Conservation (phyloP, 2,113 vertebrate species). For the human region GRCh38 chr13:88288501-88289000, state of each 20-base stretch:
- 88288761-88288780: not conserved
- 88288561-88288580: slow-evolving; percentile 26
- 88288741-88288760: not conserved
- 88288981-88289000: not conserved
- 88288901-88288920: not conserved
- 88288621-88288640: slow-evolving; percentile 61
- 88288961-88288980: not conserved
- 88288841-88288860: not conserved
- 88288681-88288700: slow-evolving; percentile 54
- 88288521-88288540: not conserved
- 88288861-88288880: not conserved
- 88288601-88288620: slow-evolving; percentile 46
- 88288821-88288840: not conserved
- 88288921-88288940: not conserved
- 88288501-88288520: slow-evolving; percentile 45
- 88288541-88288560: not conserved
- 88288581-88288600: slow-evolving; percentile 55
- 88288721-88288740: slow-evolving; percentile 41
- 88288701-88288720: slow-evolving; percentile 36
- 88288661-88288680: slow-evolving; percentile 59
- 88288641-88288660: slow-evolving; percentile 50
- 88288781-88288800: not conserved
- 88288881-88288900: not conserved
- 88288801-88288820: not conserved
- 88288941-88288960: not conserved